Percentiles rank a stretch among this genome's conserved stretches.
These are phyloP conservation scores for Drosophila longiperda DNA, from an alignment of 2,888 invertebrate genomes.

Conservation along the genomic window DNA sequence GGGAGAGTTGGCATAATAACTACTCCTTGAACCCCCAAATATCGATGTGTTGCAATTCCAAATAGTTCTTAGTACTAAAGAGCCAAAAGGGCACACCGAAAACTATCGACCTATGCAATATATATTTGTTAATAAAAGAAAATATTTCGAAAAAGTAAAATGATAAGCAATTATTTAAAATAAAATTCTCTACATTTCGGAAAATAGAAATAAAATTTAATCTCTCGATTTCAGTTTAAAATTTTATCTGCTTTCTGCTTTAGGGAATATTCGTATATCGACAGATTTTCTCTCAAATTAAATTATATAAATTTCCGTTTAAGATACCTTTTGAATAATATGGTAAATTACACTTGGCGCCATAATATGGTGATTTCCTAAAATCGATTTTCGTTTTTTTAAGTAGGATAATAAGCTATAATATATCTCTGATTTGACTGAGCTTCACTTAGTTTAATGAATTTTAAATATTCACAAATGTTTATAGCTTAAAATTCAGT, in stretches of 20 bases:
- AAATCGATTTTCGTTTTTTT: background rate
- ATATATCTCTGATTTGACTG: background rate
- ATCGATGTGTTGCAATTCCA: background rate
- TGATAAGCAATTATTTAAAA: no score
- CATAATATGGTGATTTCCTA: background rate
- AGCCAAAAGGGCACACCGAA: background rate
- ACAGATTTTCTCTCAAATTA: no score
- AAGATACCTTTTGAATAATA: background rate
- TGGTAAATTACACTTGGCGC: background rate
- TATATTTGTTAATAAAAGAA: no score
- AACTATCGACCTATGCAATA: background rate
- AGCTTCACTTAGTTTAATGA: background rate
- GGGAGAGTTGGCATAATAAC: background rate
- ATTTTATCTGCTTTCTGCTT: no score
- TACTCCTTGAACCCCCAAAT: background rate
- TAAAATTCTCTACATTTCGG: no score
- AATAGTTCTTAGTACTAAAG: background rate
- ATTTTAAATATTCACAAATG: background rate
- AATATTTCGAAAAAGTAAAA: no score
- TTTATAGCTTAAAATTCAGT: background rate
- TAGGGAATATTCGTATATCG: no score
- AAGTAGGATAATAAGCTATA: background rate
- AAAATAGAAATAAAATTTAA: no score
- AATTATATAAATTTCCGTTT: background rate
- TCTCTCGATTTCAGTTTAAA: no score